These are phyloP conservation scores for Eulithis testata DNA, from an alignment of 2,888 invertebrate genomes.

Conservation along the genomic window DNA sequence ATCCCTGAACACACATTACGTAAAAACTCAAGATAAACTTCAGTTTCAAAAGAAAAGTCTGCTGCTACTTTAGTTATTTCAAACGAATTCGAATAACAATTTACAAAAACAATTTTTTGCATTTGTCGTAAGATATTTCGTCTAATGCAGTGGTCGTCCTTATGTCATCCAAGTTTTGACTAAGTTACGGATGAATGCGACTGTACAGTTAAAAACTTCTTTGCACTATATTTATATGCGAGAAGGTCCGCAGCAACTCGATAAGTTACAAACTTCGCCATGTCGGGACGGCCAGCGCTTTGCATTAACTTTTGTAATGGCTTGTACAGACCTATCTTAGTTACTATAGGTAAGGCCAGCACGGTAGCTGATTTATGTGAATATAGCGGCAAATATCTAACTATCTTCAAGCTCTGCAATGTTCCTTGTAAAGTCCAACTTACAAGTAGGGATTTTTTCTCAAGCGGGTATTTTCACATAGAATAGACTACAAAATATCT, in stretches of 20 bases:
- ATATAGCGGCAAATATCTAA: too few species aligned
- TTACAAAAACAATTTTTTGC: not conserved
- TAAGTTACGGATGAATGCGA: conserved; percentile 6
- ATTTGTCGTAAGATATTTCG: not conserved
- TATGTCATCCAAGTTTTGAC: not conserved
- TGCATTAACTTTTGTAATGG: conserved; percentile 50
- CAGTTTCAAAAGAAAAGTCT: not conserved
- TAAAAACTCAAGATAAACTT: not conserved
- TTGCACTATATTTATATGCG: conserved; percentile 43
- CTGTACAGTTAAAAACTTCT: conserved; percentile 38
- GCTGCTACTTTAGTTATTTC: not conserved
- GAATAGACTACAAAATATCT: too few species aligned
- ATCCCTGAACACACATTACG: not conserved
- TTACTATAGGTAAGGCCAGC: too few species aligned
- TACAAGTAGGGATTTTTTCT: too few species aligned
- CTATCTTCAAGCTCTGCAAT: too few species aligned
- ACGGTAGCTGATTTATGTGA: too few species aligned
- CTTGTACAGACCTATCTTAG: conserved; percentile 20
- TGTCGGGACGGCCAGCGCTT: conserved; percentile 47
- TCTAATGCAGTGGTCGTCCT: not conserved
- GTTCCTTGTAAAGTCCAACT: too few species aligned
- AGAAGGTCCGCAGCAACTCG: conserved; percentile 38
- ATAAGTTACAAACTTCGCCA: conserved; percentile 56
- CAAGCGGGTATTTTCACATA: too few species aligned
- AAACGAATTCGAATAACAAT: not conserved